Evolutionary conservation across 1,140 invertebrate species (phyloP), one percentile per base, ranked within the genome.

Genomic region (Listronotus bonariensis): DNA sequence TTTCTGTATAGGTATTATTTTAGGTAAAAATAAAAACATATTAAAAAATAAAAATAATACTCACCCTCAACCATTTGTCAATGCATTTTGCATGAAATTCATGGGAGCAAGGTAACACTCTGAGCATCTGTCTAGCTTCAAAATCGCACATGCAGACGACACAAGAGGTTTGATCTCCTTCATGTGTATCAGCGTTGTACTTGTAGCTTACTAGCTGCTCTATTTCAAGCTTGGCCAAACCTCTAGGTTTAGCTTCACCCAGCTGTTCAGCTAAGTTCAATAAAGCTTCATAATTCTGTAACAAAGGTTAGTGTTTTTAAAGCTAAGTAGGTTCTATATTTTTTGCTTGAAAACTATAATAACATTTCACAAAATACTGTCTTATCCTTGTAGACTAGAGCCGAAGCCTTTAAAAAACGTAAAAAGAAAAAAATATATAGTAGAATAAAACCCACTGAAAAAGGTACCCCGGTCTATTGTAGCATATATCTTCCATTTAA

Each of bases 61-160:
- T 85, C 83, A 97, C 95, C 86, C 95, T 89, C 15, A 97, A 87
- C 95, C 95, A 98, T 82, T 97, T 97, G 80, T 98, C 95, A 67
- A 98, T 93, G 81, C 95, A 98, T 80, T 95, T 95, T 56, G 92
- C 90, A 80, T 98, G 95, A 80, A 97, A 98, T 80, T 97, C 94
- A 79, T 98, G 95, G 67, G 89, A 90, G 78, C 95, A 98, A 0
- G 95, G 95, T 74, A 97, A 78, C 57, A 95, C 93, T 66, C 95
- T 88, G 49, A 98, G 80, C 67, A 91, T 59, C 80, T 96, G 94
- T 9, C 92, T 82, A 49, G 88, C 83, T 80, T 98, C 95, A 82
- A 97, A 98, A 80, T 98, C 95, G 80, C 93, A 96, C 93, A 97
- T 96, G 79, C 95, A 98, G 63, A 97, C 92, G 41, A 97, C 95